Percentiles rank a stretch among this genome's conserved stretches.
Conservation (phyloP, 2,888 invertebrate species). For the Papilio gigon region DNA sequence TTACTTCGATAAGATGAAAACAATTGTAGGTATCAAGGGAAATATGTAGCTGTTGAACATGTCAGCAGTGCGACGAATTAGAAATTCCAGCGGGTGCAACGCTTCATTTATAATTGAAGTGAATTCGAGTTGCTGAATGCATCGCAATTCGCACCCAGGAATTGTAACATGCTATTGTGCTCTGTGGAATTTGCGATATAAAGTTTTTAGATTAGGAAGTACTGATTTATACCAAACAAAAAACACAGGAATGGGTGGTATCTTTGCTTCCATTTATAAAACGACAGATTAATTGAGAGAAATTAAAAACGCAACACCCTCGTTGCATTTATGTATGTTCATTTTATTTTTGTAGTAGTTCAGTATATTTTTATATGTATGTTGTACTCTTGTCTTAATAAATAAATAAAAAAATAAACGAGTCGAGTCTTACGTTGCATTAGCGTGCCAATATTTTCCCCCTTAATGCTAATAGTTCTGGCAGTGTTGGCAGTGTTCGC, state of each 20-base stretch:
- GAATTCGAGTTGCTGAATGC: constrained; percentile 19
- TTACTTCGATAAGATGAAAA: background rate
- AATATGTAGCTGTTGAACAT: background rate
- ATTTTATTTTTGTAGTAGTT: too few relatives aligned
- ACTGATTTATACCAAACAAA: background rate
- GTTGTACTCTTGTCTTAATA: too few relatives aligned
- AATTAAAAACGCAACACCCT: too few relatives aligned
- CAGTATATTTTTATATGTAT: too few relatives aligned
- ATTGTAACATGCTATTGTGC: constrained; percentile 7
- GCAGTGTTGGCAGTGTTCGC: background rate
- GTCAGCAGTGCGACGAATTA: constrained; percentile 20
- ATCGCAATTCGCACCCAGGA: constrained; percentile 1
- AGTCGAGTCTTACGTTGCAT: too few relatives aligned
- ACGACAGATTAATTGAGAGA: too few relatives aligned
- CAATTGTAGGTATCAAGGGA: background rate
- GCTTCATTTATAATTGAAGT: constrained; percentile 20
- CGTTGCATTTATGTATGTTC: too few relatives aligned
- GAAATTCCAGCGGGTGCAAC: constrained; percentile 16
- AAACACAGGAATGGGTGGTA: too few relatives aligned
- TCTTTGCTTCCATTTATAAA: too few relatives aligned
- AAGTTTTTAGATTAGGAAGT: constrained; percentile 1
- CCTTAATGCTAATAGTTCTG: background rate
- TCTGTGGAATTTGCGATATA: background rate
- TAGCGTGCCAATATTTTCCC: background rate
- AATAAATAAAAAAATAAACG: too few relatives aligned